Evolutionary conservation across 2,888 invertebrate genomes (phyloP), one percentile per base, ranked within the genome.

Genomic region (Eupithecia abbreviata): DNA sequence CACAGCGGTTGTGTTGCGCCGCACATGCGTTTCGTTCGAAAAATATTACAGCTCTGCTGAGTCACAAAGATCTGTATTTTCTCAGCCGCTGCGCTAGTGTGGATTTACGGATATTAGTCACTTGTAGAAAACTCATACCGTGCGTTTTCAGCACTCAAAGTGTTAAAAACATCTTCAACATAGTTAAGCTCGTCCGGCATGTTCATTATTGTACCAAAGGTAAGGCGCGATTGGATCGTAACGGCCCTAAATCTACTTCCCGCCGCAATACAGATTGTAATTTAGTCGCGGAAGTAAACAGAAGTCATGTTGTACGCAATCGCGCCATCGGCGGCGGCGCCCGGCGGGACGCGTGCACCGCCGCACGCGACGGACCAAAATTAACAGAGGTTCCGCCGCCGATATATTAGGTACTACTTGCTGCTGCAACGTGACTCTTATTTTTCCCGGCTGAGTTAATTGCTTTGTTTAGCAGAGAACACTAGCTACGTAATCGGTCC

Each of bases 231-330:
- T 79, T 73, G 75, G 72, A 69, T 78, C 85, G 85, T 80, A 83
- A 79, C 80, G 80, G 81, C 82, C 82, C 82, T 83, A 85, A 87
- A 86, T 87, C 85, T 87, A 84, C 88, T 87, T 85, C 84, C 83
- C 83, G 82, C 81, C 85, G 88, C 87, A 87, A 88, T 88, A 88
- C 87, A 81, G 84, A 86, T 85, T 85, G 90, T 88, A 91, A 92
- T 92, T 92, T 91, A 88, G 85, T 85, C 84, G 88, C 91, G 92
- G 92, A 91, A 92, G 91, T 88, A 87, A 88, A 86, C 87, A 89
- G 87, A 85, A 89, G 90, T 89, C 89, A 89, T 88, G 90, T 88
- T 84, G 85, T 87, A 85, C 84, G 86, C 89, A 82, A 85, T 82
- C 85, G 81, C 73, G 79, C 77, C 77, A 79, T 80, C 81, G 77